These are phyloP conservation scores for Tachina lurida DNA, from an alignment of 2,888 invertebrate genomes.

Conservation along the genomic window DNA sequence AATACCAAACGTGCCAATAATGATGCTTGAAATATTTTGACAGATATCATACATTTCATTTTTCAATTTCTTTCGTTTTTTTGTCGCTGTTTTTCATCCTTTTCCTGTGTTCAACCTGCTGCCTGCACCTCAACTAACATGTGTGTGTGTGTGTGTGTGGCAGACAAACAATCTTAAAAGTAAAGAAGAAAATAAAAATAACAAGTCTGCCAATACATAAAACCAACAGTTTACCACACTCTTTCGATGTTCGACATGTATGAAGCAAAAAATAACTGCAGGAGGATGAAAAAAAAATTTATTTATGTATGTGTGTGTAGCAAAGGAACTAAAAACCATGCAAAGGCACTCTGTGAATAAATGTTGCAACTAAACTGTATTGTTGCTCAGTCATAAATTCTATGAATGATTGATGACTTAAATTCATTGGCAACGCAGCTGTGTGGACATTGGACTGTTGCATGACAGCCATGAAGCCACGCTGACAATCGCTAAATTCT, in stretches of 20 bases:
- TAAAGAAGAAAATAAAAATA: slow-evolving; percentile 30
- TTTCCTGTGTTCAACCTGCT: not conserved
- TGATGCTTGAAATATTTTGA: slow-evolving; percentile 69
- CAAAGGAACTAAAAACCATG: not conserved
- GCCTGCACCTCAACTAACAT: not conserved
- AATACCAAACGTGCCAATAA: slow-evolving; percentile 71
- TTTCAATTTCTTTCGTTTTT: not conserved
- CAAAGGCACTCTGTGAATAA: slow-evolving; percentile 48
- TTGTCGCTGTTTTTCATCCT: not conserved
- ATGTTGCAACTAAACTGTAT: slow-evolving; percentile 50
- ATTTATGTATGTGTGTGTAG: too few species aligned
- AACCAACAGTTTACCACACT: slow-evolving; percentile 56
- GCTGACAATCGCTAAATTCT: slow-evolving; percentile 51
- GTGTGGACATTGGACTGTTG: slow-evolving; percentile 21
- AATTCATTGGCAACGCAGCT: slow-evolving; percentile 50
- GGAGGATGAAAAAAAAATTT: not conserved
- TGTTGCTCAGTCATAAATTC: slow-evolving; percentile 60
- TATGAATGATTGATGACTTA: slow-evolving; percentile 64
- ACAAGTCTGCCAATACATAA: slow-evolving; percentile 30
- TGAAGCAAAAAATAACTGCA: not conserved
- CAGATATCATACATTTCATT: slow-evolving; percentile 61
- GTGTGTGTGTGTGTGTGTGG: not conserved
- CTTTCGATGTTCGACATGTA: slow-evolving; percentile 36
- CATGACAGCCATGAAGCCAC: slow-evolving; percentile 45
- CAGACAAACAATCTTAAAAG: not conserved